phyloP scores from a whole-genome alignment of 2,113 vertebrate genomes.

The Brachyhypopomus gauderio region DNA sequence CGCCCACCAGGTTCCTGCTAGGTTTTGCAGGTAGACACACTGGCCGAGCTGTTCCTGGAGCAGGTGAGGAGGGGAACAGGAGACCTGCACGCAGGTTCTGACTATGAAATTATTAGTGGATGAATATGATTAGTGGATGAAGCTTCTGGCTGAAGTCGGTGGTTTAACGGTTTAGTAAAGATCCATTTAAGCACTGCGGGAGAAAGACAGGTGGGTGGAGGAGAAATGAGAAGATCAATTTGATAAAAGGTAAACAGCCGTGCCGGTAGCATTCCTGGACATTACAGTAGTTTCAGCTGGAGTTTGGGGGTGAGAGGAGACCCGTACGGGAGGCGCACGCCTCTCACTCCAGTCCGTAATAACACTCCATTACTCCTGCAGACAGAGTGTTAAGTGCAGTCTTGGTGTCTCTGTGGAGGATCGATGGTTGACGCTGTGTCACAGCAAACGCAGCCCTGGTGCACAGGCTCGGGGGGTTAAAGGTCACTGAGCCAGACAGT shows the following conservation, averaged over 20 bases:
- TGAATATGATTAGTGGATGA: too few relatives aligned
- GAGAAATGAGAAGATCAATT: conserved; percentile 18
- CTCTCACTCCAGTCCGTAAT: conserved; percentile 44
- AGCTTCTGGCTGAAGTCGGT: too few relatives aligned
- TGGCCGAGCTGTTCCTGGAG: conserved; percentile 51
- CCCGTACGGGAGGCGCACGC: not conserved
- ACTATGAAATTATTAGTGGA: too few relatives aligned
- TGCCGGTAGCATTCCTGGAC: not conserved
- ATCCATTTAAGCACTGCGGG: too few relatives aligned
- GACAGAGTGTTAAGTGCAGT: conserved; percentile 81
- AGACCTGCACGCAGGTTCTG: not conserved
- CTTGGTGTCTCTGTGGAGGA: conserved; percentile 76
- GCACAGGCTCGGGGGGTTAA: conserved; percentile 84
- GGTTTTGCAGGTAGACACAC: too few relatives aligned
- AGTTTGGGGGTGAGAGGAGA: conserved; percentile 11
- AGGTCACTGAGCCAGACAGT: conserved; percentile 82
- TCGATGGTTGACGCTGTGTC: conserved; percentile 67
- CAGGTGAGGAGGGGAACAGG: conserved; percentile 28
- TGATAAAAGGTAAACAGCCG: conserved; percentile 2
- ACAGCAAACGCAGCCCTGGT: conserved; percentile 66
- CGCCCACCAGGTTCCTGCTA: too few relatives aligned
- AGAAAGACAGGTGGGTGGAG: not conserved
- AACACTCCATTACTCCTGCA: conserved; percentile 75
- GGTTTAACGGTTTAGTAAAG: too few relatives aligned
- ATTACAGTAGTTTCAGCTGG: conserved; percentile 22